Evolutionary conservation across 2,888 invertebrate genomes (phyloP), one percentile per base, ranked within the genome.

Genomic region (Aporophyla lueneburgensis): DNA sequence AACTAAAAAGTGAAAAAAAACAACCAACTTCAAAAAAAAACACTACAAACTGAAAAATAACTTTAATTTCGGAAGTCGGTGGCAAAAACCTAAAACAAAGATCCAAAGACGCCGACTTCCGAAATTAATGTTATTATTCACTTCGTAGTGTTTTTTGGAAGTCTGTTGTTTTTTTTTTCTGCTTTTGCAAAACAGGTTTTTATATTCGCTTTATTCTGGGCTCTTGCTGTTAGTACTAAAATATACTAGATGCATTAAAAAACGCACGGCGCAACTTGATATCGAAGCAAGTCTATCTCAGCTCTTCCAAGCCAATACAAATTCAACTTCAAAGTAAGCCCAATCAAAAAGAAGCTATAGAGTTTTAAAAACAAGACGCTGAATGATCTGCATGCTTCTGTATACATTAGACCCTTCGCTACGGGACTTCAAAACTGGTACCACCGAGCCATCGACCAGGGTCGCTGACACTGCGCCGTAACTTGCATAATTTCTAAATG

Each of bases 401-500:
- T 49, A 71, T 68, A 81, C 63, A 74, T 85, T 58, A 49, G 78
- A 53, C 83, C 61, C 82, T 83, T 74, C 3, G 74, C 10, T 74
- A 69, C 71, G 74, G 71, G 77, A 71, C 51, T 73, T 77, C 10
- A 65, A 83, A 83, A 83, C 83, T 83, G 85, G 83, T 83, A 83
- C 61, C 83, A 53, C 46, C 59, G 53, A 59, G 58, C 56, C 66
- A 67, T 16, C 61, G 63, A 24, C 69, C 58, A 82, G 84, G 84
- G 84, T 84, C 84, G 68, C 70, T 83, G 84, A 84, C 84, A 85
- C 84, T 19, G 78, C 82, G 74, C 75, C 58, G 73, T 76, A 84
- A 78, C 85, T 86, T 86, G 84, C 86, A 83, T 85, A 85, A 85
- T 78, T 81, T 78, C 66, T 59, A 76, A 81, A 85, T 86, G 14